Conservation (phyloP, 2,797 vertebrate genomes). For the Botia kubotai region DNA sequence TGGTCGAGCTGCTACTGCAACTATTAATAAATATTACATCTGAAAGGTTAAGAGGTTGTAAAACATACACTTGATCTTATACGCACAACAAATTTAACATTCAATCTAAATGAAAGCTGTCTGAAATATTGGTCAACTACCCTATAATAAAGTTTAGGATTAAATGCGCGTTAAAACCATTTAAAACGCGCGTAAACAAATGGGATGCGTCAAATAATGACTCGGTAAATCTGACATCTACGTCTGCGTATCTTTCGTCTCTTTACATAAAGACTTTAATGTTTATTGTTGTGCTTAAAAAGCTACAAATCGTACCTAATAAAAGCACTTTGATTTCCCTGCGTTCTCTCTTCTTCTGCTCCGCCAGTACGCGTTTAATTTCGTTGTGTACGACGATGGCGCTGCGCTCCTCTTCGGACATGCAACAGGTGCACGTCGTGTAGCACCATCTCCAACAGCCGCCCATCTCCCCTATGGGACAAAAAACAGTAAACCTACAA, state of each 20-base stretch:
- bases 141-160: too few species aligned
- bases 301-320: constrained; percentile 73
- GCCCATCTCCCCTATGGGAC: constrained; percentile 66
- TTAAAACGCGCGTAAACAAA: too few species aligned
- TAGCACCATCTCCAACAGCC: constrained; percentile 67
- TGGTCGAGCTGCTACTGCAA: too few species aligned
- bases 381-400: constrained; percentile 73
- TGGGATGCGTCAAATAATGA: too few species aligned
- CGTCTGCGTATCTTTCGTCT: background rate
- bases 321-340: constrained; percentile 80
- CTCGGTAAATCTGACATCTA: background rate
- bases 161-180: too few species aligned
- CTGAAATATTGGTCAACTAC: background rate
- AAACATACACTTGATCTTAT: background rate
- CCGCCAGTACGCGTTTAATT: constrained; percentile 76
- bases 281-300: too few species aligned
- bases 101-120: background rate
- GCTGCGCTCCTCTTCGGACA: constrained; percentile 78
- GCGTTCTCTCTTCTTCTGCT: constrained; percentile 76
- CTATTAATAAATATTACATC: too few species aligned
- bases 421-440: constrained; percentile 72
- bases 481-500: background rate
- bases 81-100: too few species aligned
- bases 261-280: too few species aligned
- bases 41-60: too few species aligned